These are phyloP conservation scores for Prunella fulvescens DNA, from an alignment of 2,113 vertebrate genomes.

Conservation along the genomic window DNA sequence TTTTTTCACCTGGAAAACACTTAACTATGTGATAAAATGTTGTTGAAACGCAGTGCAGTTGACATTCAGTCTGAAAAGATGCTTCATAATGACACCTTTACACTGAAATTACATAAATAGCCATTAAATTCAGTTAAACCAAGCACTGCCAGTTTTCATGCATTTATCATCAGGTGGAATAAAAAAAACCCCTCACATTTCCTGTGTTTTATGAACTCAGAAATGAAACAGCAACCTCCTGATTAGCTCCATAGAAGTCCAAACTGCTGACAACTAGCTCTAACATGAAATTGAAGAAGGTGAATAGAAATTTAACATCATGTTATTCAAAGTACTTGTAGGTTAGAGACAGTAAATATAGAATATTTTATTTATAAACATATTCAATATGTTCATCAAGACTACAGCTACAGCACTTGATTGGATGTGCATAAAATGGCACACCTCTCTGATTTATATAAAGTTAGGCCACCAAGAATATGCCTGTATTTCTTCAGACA, in stretches of 20 bases:
- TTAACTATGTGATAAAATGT: accelerated
- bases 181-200: background rate
- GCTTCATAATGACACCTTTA: background rate
- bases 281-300: background rate
- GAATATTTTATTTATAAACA: background rate
- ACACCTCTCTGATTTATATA: background rate
- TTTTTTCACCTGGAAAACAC: background rate
- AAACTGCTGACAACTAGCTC: background rate
- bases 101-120: background rate
- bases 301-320: background rate
- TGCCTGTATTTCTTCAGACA: background rate
- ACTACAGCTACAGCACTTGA: background rate
- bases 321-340: background rate
- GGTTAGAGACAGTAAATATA: background rate
- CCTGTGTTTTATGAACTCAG: background rate
- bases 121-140: background rate
- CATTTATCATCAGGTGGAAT: background rate
- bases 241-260: background rate
- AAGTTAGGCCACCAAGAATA: background rate
- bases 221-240: background rate
- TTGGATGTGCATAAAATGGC: background rate
- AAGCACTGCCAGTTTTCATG: background rate
- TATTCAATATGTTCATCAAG: background rate
- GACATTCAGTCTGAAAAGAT: background rate
- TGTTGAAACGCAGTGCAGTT: background rate